Base-by-base conservation (phyloP, 2,797 vertebrate species). In the Lacerta agilis region DNA sequence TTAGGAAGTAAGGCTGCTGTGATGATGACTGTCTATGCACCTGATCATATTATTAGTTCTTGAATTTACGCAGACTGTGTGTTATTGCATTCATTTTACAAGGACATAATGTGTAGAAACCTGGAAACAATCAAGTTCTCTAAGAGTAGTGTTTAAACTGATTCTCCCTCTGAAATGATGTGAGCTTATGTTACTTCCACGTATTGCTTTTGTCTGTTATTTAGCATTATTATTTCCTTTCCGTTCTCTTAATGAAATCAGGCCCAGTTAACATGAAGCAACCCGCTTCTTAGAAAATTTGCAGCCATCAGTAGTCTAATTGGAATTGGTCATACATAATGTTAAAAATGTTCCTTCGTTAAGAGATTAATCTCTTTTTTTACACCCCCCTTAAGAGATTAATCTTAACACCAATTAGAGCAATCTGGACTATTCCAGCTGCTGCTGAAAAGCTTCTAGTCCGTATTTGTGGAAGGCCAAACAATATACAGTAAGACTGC, bases 41-140 rank as follows among this genome's bases (percentile, higher is more conserved):
- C 27, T 72, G 25, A 72, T 75, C 11, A 27, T 66, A 73, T 79
- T 82, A 79, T 49, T 87, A 64, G 36, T 64, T 79, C 25, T 36
- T 80, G 41, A 10, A 75, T 75, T 72, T 75, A 66, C 23, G 77
- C 80, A 75, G 25, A 29, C 86, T 85, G 10, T 36, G 23, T 55
- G 72, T 76, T 81, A 41, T 69, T 85, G n/a, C 33, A 67, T 66
- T 89, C 5, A 66, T 85, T 81, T 85, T 55, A 25, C 25, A 38
- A 80, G 58, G 27, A 79, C 69, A 83, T 71, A n/a, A 23, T 67
- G 36, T n/a, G 4, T 72, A 79, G n/a, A 27, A 73, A 38, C 6
- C 33, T 78, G 13, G 49, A 58, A 69, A 33, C 11, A 73, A 11
- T 36, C n/a, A 43, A 3, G 17, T 61, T 79, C 49, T 72, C 79